Base-by-base conservation (phyloP, 2,797 vertebrate genomes). In the Aldrovandia affinis region DNA sequence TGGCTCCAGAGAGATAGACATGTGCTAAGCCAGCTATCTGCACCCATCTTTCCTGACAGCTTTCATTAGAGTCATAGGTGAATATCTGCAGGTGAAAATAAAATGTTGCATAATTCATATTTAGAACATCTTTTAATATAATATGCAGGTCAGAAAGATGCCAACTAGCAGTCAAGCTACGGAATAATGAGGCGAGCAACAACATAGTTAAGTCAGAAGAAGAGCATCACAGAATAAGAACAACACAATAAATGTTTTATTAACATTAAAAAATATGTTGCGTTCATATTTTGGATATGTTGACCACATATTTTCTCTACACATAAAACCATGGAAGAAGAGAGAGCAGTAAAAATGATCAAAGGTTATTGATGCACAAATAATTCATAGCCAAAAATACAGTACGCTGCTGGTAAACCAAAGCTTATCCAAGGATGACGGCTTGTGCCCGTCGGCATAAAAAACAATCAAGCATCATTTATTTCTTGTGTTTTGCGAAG, bases 391-490 rank as follows among this genome's bases (percentile, higher is more conserved):
- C 55, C 55, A 57, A 20, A 57, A 12, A n/a, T n/a, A n/a, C n/a
- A 57, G 12, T 57, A 20, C 18, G 15, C 55, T 15, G 55, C 55
- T 15, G 55, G 55, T 57, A 2, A 57, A 57, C 55, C 55, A 10
- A 2, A 20, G 55, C 18, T 14, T 57, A 15, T 14, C 15, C 18
- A 14, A 6, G 1, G 47, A 50, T 50, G 47, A 50, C 6, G 55
- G 2, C 55, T 57, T 14, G 15, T 57, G 73, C 57, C 55, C 2
- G 18, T 2, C 2, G 12, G 55, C 55, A 57, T 4, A 57, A 2
- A 28, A 52, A 84, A 59, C 36, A 12, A 12, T 54, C 25, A 28
- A 77, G 73, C 55, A 78, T 9, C 52, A 81, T 82, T 78, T 75
- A 57, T 55, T 81, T 84, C 80, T 4, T 68, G 9, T 68, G 25